These are phyloP conservation scores for Acrocephalus kingi DNA, from an alignment of 2,113 vertebrate genomes.

Conservation along the genomic window DNA sequence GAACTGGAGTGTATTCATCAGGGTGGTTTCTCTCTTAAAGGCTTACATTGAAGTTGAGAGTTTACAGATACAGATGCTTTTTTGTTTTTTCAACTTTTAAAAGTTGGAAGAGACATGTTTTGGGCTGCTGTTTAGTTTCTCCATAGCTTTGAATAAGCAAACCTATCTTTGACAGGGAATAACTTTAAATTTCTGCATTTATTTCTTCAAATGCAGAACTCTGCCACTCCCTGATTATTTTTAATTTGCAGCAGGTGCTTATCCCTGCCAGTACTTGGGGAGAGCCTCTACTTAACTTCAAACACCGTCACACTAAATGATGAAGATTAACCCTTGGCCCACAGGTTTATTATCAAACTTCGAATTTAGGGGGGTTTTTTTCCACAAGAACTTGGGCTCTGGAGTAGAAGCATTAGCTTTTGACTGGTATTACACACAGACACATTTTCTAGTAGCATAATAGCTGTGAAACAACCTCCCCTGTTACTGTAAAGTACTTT, in stretches of 20 bases:
- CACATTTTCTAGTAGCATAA: not conserved
- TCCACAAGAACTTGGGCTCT: not conserved
- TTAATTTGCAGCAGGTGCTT: not conserved
- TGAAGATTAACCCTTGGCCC: not conserved
- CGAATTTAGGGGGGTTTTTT: not conserved
- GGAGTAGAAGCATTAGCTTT: not conserved
- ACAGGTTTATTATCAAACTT: not conserved
- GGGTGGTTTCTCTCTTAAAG: not conserved
- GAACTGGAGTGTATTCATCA: not conserved
- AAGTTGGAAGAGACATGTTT: not conserved
- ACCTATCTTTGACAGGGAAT: not conserved
- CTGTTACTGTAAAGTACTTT: not conserved
- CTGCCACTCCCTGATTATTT: not conserved
- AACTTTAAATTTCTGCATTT: not conserved
- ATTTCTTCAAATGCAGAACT: not conserved
- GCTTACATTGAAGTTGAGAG: not conserved
- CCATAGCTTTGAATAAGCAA: not conserved
- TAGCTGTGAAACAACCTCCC: not conserved
- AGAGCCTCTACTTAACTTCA: not conserved
- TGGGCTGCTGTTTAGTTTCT: not conserved
- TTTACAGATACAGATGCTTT: not conserved
- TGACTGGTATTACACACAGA: not conserved
- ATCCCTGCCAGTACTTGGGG: not conserved
- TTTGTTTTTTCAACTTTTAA: not conserved
- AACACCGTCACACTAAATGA: not conserved